phyloP scores from a whole-genome alignment of 2,113 vertebrate genomes.

The Zapornia atra region DNA sequence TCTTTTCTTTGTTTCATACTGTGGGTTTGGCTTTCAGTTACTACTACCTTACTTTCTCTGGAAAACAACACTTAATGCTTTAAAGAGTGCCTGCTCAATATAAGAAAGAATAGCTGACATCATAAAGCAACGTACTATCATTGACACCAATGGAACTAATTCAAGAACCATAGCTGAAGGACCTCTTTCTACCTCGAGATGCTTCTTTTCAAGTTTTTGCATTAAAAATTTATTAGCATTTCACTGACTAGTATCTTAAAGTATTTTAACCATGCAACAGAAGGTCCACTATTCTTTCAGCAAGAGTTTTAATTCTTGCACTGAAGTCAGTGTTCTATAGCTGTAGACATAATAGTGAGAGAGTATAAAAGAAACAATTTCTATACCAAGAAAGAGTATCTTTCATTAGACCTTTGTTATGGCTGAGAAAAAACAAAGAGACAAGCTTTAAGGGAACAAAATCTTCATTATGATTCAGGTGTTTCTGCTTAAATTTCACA shows the following conservation, averaged over 20 bases:
- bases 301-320: neutral
- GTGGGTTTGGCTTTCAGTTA: neutral
- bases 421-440: neutral
- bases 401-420: neutral
- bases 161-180: neutral
- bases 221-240: neutral
- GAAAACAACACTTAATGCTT: neutral
- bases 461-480: neutral
- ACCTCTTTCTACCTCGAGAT: neutral
- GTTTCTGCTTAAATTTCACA: neutral
- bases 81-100: neutral
- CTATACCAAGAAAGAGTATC: neutral
- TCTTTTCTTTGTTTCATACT: neutral
- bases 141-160: neutral
- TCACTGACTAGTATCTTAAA: neutral
- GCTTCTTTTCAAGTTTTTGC: neutral
- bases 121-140: neutral
- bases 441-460: neutral
- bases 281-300: neutral
- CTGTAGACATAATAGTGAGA: neutral
- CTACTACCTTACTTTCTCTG: neutral
- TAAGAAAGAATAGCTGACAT: neutral
- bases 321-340: neutral
- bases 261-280: neutral
- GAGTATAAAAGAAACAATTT: neutral